phyloP scores from a whole-genome alignment of 1,140 invertebrate species.

The Drosophila pallidifrons region DNA sequence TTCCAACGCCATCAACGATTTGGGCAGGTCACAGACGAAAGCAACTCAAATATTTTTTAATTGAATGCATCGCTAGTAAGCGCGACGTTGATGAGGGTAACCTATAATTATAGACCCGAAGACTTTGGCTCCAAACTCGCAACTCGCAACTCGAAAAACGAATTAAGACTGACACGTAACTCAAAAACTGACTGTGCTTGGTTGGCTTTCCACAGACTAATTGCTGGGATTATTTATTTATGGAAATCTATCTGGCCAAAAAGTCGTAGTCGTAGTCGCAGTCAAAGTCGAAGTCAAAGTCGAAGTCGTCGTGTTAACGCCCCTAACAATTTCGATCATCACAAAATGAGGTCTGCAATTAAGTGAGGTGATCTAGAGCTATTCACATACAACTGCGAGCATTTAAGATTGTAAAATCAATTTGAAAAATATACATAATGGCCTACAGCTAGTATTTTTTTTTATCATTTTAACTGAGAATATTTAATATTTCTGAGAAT shows the following conservation, averaged over 20 bases:
- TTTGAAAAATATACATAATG: neutral
- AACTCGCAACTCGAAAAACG: constrained; percentile 13
- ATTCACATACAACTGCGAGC: neutral
- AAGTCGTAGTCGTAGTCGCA: constrained; percentile 34
- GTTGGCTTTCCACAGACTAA: constrained; percentile 52
- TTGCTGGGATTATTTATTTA: constrained; percentile 65
- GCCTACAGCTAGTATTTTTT: no score
- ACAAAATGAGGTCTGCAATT: constrained; percentile 27
- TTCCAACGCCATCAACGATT: neutral
- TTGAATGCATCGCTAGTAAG: constrained; percentile 50
- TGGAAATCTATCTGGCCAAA: constrained; percentile 65
- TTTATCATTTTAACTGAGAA: neutral
- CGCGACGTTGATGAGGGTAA: constrained; percentile 69
- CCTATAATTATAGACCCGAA: constrained; percentile 58
- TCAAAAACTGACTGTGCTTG: constrained; percentile 28
- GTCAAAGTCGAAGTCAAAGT: no score
- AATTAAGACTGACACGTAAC: constrained; percentile 25
- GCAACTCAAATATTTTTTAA: constrained; percentile 55
- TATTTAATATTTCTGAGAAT: no score
- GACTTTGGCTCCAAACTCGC: constrained; percentile 3
- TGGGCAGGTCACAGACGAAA: constrained; percentile 36
- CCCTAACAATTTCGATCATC: constrained; percentile 36
- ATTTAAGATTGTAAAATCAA: no score
- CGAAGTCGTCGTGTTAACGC: constrained; percentile 52
- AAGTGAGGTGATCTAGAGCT: constrained; percentile 14